These are phyloP conservation scores for Turritopsis rubra DNA, from an alignment of 30 jellyfish, hydroid and myxozoan genomes.

Conservation along the genomic window DNA sequence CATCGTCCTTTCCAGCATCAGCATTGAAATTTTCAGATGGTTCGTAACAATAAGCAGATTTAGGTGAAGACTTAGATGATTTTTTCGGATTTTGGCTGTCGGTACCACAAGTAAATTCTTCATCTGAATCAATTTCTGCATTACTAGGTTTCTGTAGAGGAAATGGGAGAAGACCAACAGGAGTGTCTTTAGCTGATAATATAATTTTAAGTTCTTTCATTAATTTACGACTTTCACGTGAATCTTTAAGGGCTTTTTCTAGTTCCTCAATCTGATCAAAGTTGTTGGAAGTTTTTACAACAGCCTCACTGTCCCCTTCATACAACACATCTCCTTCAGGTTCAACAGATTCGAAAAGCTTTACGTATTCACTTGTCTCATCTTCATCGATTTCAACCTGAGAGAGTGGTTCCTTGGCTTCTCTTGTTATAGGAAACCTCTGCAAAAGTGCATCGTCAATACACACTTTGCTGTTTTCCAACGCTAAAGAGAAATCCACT, in stretches of 20 bases:
- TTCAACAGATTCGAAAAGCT: background rate
- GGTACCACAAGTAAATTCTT: constrained; percentile 3
- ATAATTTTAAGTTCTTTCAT: constrained; percentile 19
- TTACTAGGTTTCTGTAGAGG: constrained; percentile 19
- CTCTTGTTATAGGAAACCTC: background rate
- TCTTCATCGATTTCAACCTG: background rate
- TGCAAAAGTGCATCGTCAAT: constrained; percentile 21
- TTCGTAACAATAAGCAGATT: background rate
- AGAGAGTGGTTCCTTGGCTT: background rate
- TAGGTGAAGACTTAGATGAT: background rate
- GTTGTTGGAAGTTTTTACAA: background rate
- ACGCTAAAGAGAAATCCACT: constrained; percentile 6
- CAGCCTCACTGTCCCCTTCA: constrained; percentile 27
- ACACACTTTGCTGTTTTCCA: constrained; percentile 22
- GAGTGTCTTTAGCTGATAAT: constrained; percentile 33
- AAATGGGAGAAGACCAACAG: constrained; percentile 28
- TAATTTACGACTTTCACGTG: constrained; percentile 11
- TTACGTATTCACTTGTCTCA: background rate
- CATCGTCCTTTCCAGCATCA: background rate
- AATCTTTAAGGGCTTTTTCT: background rate
- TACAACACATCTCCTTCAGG: constrained; percentile 19
- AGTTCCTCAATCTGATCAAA: background rate
- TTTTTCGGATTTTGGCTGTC: background rate
- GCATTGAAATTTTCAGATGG: constrained; percentile 26
- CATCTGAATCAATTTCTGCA: constrained; percentile 12